Evolutionary conservation across 2,888 invertebrate species (phyloP).

Genomic region (Quadriops clusia): DNA sequence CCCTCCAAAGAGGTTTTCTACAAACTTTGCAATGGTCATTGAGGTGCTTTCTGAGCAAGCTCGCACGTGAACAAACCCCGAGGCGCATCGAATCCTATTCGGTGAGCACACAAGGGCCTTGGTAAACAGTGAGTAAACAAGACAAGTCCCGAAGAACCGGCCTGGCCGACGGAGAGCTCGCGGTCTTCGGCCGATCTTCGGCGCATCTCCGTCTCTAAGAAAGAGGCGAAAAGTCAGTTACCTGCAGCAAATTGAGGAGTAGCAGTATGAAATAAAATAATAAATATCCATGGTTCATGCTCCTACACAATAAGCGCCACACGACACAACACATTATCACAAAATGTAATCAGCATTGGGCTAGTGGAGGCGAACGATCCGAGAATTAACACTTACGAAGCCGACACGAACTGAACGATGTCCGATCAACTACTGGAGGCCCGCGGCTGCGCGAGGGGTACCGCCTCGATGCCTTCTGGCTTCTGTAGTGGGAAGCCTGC

Average conservation of each 20-base stretch:
- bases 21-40: too few species aligned
- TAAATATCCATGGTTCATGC: conserved; percentile 42
- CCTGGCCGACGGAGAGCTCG: too few species aligned
- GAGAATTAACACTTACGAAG: conserved; percentile 16
- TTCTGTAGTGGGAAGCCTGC: conserved; percentile 23
- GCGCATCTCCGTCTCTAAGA: too few species aligned
- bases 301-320: conserved; percentile 41
- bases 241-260: conserved; percentile 38
- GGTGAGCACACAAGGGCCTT: too few species aligned
- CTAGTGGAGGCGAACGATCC: conserved; percentile 9
- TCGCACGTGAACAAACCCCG: too few species aligned
- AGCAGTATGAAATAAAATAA: conserved; percentile 38
- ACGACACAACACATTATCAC: conserved; percentile 41
- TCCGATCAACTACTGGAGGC: conserved; percentile 35
- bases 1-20: too few species aligned
- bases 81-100: too few species aligned
- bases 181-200: too few species aligned
- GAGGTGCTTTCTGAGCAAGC: too few species aligned
- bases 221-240: too few species aligned
- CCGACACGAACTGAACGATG: conserved; percentile 24
- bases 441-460: conserved; percentile 32
- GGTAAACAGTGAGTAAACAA: too few species aligned
- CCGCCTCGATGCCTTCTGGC: conserved; percentile 28
- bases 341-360: conserved; percentile 25
- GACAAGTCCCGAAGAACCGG: too few species aligned